Conservation (phyloP, 2,113 vertebrate species). For the Peromyscus polionotus region DNA sequence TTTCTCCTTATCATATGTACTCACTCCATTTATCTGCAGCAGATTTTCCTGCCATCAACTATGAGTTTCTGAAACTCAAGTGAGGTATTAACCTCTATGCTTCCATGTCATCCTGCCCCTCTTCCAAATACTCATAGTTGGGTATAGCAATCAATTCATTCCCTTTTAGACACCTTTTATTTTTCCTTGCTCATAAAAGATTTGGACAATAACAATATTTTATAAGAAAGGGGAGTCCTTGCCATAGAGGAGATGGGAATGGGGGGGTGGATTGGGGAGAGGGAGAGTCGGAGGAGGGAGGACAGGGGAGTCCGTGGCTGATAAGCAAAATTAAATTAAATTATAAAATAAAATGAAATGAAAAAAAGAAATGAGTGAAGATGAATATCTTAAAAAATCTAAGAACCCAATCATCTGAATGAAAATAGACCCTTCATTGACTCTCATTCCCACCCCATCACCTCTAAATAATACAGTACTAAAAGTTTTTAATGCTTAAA, state of each 20-base stretch:
- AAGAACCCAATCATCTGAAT: neutral
- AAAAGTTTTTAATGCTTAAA: neutral
- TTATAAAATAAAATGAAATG: too few species aligned
- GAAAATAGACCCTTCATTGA: neutral
- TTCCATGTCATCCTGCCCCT: neutral
- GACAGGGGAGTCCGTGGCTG: too few species aligned
- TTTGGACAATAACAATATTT: neutral
- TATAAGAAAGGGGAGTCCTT: neutral
- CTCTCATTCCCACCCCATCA: neutral
- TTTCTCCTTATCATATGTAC: neutral
- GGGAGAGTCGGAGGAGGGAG: too few species aligned
- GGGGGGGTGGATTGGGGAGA: too few species aligned
- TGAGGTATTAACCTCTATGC: neutral
- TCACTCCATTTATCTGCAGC: neutral
- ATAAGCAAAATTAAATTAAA: too few species aligned
- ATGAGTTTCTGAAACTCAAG: neutral
- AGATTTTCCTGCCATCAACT: neutral
- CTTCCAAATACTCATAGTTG: neutral
- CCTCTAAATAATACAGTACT: neutral
- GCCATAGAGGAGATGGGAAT: too few species aligned
- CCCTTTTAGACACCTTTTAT: neutral
- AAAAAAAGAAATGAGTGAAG: neutral
- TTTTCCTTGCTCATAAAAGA: neutral
- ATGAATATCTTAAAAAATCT: neutral
- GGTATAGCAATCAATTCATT: neutral